Evolutionary conservation across 2,797 vertebrate species (phyloP).

Genomic region (Melanitta fusca): DNA sequence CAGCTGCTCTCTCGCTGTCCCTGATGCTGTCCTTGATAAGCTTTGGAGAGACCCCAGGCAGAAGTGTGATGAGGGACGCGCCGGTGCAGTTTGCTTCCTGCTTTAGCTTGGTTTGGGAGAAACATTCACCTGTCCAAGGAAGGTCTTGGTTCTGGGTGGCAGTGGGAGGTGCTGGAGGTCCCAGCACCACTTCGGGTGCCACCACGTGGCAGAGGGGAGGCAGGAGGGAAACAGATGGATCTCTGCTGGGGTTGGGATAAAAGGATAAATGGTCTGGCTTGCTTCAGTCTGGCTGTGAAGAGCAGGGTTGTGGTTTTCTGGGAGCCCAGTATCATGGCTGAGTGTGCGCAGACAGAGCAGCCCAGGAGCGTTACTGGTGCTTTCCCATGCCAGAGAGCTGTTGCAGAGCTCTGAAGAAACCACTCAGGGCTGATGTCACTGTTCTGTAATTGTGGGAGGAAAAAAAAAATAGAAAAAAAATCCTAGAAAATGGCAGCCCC

Average conservation of each 20-base stretch:
- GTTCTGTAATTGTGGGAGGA: no score
- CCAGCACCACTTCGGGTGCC: not conserved
- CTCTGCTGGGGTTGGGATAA: not conserved
- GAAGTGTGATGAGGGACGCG: no score
- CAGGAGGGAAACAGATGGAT: rapidly evolving
- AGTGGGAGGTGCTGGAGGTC: not conserved
- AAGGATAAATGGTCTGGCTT: not conserved
- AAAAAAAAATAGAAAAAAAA: no score
- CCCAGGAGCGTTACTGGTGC: no score
- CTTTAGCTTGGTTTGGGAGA: not conserved
- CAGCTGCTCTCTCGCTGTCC: not conserved
- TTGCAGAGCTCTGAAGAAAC: not conserved
- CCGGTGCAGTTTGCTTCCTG: not conserved
- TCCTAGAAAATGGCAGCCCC: not conserved
- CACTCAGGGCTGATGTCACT: rapidly evolving
- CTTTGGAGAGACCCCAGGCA: no score
- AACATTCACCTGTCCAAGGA: not conserved
- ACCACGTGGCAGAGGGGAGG: not conserved
- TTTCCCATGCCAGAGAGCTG: not conserved
- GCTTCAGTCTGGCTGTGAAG: rapidly evolving
- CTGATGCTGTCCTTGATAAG: not conserved
- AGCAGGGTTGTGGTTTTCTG: not conserved
- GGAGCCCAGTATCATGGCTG: not conserved
- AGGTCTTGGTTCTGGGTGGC: rapidly evolving
- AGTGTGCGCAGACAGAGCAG: not conserved